Base-by-base conservation (phyloP, 2,797 vertebrate genomes). In the Staurois parvus region DNA sequence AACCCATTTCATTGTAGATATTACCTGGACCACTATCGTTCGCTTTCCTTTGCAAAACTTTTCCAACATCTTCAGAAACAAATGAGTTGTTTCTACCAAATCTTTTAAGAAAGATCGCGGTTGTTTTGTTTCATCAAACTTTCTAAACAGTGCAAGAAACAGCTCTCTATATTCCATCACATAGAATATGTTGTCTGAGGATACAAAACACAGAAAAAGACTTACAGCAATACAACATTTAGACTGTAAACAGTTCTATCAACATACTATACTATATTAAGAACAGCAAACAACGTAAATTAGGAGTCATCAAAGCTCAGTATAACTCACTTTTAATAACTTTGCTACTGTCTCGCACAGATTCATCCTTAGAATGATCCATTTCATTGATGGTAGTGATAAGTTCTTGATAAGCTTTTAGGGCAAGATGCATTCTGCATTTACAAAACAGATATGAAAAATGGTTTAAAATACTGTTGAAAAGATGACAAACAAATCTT, bases 121-220 rank as follows among this genome's bases (percentile, higher is more conserved):
- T 90, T 99, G 98, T 81, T 87, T 95, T 72, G 95, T 94, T 91
- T 96, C 96, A 5, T 99, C 96, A 1, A 96, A 99, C 89, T 98
- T 99, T 68, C 98, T 96, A 88, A 99, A 93, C 69, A 99, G 93
- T 0, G 97, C 91, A 13, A 99, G 92, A 91, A 99, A 99, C 37
- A 99, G 96, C 89, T 99, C 98, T 79, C 98, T 95, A 91, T 96
- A 99, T 76, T 99, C 98, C 98, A 98, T 98, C 91, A 99, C 42
- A 90, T 99, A 99, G 92, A 99, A 99, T 85, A 99, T 97, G 89
- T 99, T 99, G 91, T 96, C 98, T 99, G 45, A 70, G 68, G 75
- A 0, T 6, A 24, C 21, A 17, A 11, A n/a, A 66, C 26, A 26
- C 9, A 66, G 13, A 12, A 62, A 69, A 72, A 37, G 0, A 72